phyloP scores from a whole-genome alignment of 2,797 vertebrate species.

The Bradypus variegatus region DNA sequence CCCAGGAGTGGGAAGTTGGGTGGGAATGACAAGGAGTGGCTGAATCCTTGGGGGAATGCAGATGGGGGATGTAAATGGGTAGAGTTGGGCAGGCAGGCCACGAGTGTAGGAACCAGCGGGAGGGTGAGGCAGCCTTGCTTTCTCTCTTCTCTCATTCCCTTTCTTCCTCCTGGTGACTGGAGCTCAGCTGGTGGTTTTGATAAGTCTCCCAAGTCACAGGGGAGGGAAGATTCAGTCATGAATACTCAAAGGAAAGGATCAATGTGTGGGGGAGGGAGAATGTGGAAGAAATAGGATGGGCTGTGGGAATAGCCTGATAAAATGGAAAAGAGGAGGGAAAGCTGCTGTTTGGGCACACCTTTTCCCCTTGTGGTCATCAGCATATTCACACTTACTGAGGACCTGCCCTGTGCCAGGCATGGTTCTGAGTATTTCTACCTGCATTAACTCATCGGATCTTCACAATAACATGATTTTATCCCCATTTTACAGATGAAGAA shows the following conservation, averaged over 20 bases:
- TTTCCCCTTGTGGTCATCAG: neutral
- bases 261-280: neutral
- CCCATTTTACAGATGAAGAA: neutral
- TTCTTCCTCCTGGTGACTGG: slow-evolving; percentile 2
- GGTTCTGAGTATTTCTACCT: neutral
- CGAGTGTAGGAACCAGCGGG: no score
- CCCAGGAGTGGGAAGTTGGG: neutral
- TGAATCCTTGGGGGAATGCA: neutral
- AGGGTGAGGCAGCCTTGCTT: neutral
- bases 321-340: neutral
- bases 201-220: slow-evolving; percentile 31
- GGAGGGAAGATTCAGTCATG: slow-evolving; percentile 28
- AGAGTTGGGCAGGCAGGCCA: neutral
- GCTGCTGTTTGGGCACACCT: neutral
- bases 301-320: neutral
- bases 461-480: neutral
- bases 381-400: rapidly evolving
- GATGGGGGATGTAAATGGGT: neutral
- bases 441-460: neutral
- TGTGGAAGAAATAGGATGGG: neutral
- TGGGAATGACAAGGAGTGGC: neutral
- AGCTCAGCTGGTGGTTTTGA: slow-evolving; percentile 59
- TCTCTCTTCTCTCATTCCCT: neutral
- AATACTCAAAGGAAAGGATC: slow-evolving; percentile 36
- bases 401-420: neutral